A percentile compares a stretch with the other conserved stretches of the same genome.
These are phyloP conservation scores for Bucorvus abyssinicus DNA, from an alignment of 2,797 vertebrate species.

Conservation along the genomic window DNA sequence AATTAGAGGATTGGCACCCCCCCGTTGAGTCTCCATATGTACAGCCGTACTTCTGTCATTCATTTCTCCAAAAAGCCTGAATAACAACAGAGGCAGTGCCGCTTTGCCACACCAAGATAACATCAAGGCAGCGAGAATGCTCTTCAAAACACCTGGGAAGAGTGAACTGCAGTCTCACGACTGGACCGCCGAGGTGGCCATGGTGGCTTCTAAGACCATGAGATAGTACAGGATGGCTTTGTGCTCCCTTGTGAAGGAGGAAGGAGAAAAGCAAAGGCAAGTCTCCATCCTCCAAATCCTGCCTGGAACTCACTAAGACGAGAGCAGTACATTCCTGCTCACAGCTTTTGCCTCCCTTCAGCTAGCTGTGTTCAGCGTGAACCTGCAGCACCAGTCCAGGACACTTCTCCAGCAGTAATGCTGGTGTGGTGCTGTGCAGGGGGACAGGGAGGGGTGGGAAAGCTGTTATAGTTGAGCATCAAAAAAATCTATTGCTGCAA, in stretches of 20 bases:
- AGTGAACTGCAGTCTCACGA: background rate
- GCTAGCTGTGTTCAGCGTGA: background rate
- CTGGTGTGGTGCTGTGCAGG: background rate
- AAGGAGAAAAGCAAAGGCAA: background rate
- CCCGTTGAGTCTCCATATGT: background rate
- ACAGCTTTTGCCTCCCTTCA: background rate
- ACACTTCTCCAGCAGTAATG: background rate
- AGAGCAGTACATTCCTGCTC: background rate
- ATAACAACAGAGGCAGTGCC: background rate
- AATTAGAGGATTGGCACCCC: background rate
- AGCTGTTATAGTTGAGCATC: background rate
- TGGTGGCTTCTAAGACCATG: background rate
- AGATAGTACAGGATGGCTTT: background rate
- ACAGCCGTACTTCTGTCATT: background rate
- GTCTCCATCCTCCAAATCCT: background rate
- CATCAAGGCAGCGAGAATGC: background rate
- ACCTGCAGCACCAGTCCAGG: background rate
- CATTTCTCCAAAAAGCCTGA: background rate
- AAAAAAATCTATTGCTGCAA: background rate
- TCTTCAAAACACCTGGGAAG: background rate
- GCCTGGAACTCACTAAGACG: background rate
- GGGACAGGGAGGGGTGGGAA: background rate
- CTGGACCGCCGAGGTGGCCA: background rate
- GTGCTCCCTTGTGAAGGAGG: background rate
- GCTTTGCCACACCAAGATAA: background rate